These are phyloP conservation scores for Nematolebias whitei DNA, from an alignment of 2,113 vertebrate species.

Conservation along the genomic window DNA sequence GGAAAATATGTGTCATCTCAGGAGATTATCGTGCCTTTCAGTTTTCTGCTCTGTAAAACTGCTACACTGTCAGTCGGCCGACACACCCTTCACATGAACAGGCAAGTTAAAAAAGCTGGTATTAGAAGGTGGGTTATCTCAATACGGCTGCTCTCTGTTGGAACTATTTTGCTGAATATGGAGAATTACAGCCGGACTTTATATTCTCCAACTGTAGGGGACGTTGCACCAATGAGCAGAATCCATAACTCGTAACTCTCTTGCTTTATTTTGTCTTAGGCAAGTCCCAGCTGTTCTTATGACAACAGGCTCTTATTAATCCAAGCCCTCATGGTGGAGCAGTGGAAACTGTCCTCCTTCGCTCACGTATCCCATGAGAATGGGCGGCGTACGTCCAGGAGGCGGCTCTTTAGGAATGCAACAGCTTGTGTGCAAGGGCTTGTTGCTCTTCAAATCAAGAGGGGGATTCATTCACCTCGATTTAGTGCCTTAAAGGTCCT, in stretches of 20 bases:
- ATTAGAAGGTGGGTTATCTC: slow-evolving; percentile 13
- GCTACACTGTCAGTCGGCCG: slow-evolving; percentile 29
- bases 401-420: slow-evolving; percentile 38
- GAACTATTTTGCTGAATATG: slow-evolving; percentile 33
- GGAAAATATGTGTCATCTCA: slow-evolving; percentile 58
- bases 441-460: slow-evolving; percentile 12
- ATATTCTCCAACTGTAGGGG: slow-evolving; percentile 41
- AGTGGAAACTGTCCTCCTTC: slow-evolving; percentile 64
- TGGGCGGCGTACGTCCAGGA: slow-evolving; percentile 60
- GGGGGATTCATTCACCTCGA: slow-evolving; percentile 39
- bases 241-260: slow-evolving; percentile 60
- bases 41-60: slow-evolving; percentile 47
- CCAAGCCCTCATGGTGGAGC: slow-evolving; percentile 61
- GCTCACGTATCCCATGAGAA: slow-evolving; percentile 59
- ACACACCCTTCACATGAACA: slow-evolving; percentile 74
- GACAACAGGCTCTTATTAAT: slow-evolving; percentile 71
- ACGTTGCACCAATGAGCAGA: slow-evolving; percentile 54
- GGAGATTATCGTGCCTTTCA: slow-evolving; percentile 58
- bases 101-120: slow-evolving; percentile 65
- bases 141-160: slow-evolving; percentile 24
- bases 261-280: slow-evolving; percentile 55
- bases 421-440: slow-evolving; percentile 30
- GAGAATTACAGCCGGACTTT: slow-evolving; percentile 47
- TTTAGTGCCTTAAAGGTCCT: background rate
- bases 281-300: slow-evolving; percentile 73